phyloP scores from a whole-genome alignment of 37 sponge, comb jelly and placozoan genomes.

The Beroe ovata region DNA sequence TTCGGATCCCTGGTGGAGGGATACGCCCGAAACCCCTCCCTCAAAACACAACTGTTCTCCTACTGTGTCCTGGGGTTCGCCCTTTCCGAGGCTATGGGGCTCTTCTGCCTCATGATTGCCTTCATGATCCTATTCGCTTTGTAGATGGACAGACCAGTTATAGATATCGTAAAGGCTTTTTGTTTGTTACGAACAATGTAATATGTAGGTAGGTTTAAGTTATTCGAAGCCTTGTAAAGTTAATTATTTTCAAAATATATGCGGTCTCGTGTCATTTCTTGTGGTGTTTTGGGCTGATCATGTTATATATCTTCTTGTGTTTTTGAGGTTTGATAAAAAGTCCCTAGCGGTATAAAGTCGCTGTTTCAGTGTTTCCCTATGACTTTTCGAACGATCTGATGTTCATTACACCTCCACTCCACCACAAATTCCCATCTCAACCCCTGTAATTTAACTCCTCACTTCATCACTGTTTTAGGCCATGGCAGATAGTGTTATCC shows the following conservation, averaged over 20 bases:
- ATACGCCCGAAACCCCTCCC: constrained; percentile 88
- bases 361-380: too few relatives aligned
- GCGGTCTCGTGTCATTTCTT: too few relatives aligned
- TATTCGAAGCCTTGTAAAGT: neutral
- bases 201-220: too few relatives aligned
- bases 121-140: constrained; percentile 89
- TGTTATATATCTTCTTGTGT: too few relatives aligned
- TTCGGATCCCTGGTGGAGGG: constrained; percentile 78
- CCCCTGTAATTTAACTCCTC: neutral
- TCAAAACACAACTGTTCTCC: constrained; percentile 92
- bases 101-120: constrained; percentile 94
- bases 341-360: too few relatives aligned
- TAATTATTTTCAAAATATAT: neutral
- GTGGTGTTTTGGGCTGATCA: too few relatives aligned
- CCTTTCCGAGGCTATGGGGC: constrained; percentile 92
- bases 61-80: constrained; percentile 94
- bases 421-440: neutral
- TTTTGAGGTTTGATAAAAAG: too few relatives aligned
- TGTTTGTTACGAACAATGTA: too few relatives aligned
- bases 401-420: neutral
- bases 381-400: too few relatives aligned
- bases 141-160: constrained; percentile 56
- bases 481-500: neutral
- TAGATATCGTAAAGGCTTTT: too few relatives aligned
- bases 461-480: neutral